Evolutionary conservation across 2,113 vertebrate genomes (phyloP).

Genomic region (Ameiurus melas): DNA sequence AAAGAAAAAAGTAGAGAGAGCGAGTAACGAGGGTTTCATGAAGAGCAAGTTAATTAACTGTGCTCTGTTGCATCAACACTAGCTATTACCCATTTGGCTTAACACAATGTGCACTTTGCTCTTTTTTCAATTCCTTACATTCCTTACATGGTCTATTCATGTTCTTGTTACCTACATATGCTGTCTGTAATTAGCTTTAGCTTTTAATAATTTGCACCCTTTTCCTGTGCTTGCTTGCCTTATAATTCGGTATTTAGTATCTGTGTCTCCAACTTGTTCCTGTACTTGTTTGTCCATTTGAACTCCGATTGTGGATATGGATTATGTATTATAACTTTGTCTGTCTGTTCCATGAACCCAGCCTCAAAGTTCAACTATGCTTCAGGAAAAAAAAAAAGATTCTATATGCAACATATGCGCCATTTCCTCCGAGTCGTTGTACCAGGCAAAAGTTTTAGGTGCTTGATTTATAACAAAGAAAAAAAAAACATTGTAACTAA

Average conservation of each 20-base stretch:
- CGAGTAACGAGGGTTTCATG: neutral
- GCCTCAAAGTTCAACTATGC: neutral
- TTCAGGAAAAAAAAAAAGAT: neutral
- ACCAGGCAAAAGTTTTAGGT: neutral
- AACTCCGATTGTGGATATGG: neutral
- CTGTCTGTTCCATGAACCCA: neutral
- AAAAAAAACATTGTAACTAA: neutral
- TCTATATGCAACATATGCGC: neutral
- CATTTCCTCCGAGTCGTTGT: neutral
- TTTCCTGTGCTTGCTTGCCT: neutral
- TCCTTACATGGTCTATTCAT: neutral
- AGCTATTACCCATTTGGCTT: neutral
- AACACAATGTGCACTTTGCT: neutral
- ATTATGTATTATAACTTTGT: neutral
- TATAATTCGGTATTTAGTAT: neutral
- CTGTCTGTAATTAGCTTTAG: neutral
- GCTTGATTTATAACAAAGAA: neutral
- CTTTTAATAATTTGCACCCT: neutral
- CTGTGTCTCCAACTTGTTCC: neutral
- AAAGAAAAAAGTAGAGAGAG: neutral
- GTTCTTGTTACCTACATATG: neutral
- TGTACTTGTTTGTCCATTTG: neutral
- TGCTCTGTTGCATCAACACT: neutral
- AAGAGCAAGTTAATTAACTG: constrained; percentile 1
- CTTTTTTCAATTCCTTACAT: neutral